Base-by-base conservation (phyloP, 2,797 vertebrate species). In the Florisuga fusca region DNA sequence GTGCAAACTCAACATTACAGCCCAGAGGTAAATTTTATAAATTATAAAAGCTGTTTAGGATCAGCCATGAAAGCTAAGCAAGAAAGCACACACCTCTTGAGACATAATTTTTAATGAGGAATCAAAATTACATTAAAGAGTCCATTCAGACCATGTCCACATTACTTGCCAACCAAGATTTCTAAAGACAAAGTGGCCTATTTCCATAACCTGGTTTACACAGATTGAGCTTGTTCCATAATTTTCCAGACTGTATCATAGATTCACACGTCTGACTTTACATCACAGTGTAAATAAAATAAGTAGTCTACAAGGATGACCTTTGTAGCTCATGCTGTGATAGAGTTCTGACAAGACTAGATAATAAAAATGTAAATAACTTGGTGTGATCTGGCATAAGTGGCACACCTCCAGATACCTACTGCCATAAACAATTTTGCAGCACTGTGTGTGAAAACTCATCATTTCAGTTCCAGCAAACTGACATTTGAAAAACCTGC, bases 151-250 rank as follows among this genome's bases (percentile, higher is more conserved):
- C 50, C 16, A 54, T 25, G 59, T 85, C 76, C 81, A 94, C 33
- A 69, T 23, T 87, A 79, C 26, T 86, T 91, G 57, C 50, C 48
- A 93, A 75, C 85, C 84, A 96, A 73, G 64, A 82, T 80, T 97
- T 97, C 94, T 96, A 97, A 97, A 98, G 94, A 97, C 96, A 95
- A 97, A 82, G 72, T 72, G 66, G 68, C 96, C 97, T 96, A 96
- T 68, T 97, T 98, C 94, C 68, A 31, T 95, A 97, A 95, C 95
- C 97, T 91, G 95, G 27, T 98, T 98, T 89, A 85, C 89, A 93
- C 33, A 61, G 72, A 92, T 64, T 59, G 58, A 74, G 67, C 50
- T 74, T 94, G 31, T 36, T 75, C 57, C 58, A 23, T 54, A 0
- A 80, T 92, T 25, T 94, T 89, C 83, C 85, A 78, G 79, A 87